Percentiles rank a stretch among this genome's conserved stretches.
Evolutionary conservation across 1,140 invertebrate species (phyloP).

Genomic region (Helicorthomorpha holstii): DNA sequence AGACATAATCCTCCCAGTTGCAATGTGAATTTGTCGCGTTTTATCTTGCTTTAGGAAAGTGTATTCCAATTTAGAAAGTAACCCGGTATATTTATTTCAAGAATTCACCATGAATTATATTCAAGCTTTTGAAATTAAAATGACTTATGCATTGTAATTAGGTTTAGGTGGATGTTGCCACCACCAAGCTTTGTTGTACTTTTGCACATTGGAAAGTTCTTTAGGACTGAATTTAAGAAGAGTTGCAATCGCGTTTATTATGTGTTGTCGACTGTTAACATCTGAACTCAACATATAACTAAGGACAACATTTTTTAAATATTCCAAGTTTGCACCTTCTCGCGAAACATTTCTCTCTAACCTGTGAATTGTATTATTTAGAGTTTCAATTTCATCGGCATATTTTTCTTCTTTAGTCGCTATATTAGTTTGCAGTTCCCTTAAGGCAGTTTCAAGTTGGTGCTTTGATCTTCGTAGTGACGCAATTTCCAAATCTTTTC

Average conservation of each 20-base stretch:
- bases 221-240: conserved; percentile 56
- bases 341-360: conserved; percentile 54
- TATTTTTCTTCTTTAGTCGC: conserved; percentile 36
- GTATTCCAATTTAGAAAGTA: no score
- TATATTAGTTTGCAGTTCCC: conserved; percentile 41
- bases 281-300: conserved; percentile 59
- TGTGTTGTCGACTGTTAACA: conserved; percentile 47
- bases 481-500: conserved; percentile 60
- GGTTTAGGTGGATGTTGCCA: conserved; percentile 10
- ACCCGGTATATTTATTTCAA: no score
- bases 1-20: no score
- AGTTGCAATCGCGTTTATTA: conserved; percentile 74
- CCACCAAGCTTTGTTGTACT: conserved; percentile 17
- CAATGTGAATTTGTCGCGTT: no score
- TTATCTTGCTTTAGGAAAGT: no score
- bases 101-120: no score
- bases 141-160: background rate
- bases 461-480: conserved; percentile 50
- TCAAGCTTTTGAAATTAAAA: background rate
- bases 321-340: conserved; percentile 72
- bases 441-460: conserved; percentile 43
- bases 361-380: conserved; percentile 37
- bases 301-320: conserved; percentile 75
- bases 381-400: conserved; percentile 33
- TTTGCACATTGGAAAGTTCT: conserved; percentile 40